Percentiles rank a stretch among this genome's conserved stretches.
These are phyloP conservation scores for Bombus consobrinus DNA, from an alignment of 1,140 invertebrate genomes.

Conservation along the genomic window DNA sequence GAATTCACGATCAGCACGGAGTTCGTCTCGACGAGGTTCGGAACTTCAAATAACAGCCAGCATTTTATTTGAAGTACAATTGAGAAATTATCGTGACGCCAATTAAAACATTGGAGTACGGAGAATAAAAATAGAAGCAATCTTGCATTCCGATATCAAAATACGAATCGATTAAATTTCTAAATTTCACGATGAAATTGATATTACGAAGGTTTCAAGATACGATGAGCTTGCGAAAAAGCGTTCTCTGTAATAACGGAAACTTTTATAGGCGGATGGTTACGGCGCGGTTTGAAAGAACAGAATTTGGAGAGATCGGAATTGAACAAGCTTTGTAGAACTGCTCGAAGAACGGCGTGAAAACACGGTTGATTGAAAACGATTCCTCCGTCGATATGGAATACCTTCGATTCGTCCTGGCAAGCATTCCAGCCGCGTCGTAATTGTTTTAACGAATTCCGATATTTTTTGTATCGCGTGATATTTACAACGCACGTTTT, in stretches of 20 bases:
- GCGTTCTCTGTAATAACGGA: too few relatives aligned
- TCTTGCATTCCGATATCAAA: too few relatives aligned
- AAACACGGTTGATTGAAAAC: slow-evolving; percentile 2
- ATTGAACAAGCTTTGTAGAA: not conserved
- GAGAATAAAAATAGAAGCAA: not conserved
- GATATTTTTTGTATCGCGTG: not conserved
- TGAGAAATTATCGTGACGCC: not conserved
- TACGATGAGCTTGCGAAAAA: too few relatives aligned
- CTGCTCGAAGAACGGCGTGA: not conserved
- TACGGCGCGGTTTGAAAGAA: too few relatives aligned
- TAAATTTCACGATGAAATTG: not conserved
- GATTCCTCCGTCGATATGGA: slow-evolving; percentile 3
- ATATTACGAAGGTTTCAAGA: not conserved
- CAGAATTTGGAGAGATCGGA: not conserved
- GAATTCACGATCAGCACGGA: not conserved
- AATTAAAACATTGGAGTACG: not conserved
- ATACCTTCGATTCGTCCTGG: not conserved
- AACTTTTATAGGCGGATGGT: too few relatives aligned
- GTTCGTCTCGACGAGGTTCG: not conserved
- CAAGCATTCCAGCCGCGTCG: not conserved
- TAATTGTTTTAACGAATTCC: slow-evolving; percentile 28
- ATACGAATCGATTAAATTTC: too few relatives aligned
- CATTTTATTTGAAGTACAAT: not conserved
- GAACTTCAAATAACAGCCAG: not conserved
- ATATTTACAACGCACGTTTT: slow-evolving; percentile 11